Conservation (phyloP, 2,888 invertebrate genomes). For the Tineola bisselliella region DNA sequence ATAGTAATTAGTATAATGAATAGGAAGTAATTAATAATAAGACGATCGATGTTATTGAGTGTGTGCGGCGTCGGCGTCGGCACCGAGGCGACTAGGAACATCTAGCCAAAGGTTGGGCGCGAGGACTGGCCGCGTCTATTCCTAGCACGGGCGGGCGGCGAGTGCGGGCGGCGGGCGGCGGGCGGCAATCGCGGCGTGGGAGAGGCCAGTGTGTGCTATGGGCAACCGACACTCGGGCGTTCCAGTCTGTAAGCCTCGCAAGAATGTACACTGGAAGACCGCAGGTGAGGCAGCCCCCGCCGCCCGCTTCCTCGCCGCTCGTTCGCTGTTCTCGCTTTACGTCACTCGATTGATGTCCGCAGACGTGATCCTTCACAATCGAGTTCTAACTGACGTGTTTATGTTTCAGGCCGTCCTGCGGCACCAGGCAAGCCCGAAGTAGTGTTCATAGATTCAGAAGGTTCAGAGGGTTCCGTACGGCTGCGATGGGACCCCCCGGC, state of each 20-base stretch:
- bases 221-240: conserved; percentile 63
- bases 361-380: background rate
- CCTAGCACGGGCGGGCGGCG: conserved; percentile 24
- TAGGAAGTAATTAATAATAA: no score
- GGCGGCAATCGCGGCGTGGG: conserved; percentile 42
- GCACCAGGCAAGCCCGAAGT: conserved; percentile 86
- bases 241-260: conserved; percentile 68
- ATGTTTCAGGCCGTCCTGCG: conserved; percentile 76
- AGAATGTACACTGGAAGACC: conserved; percentile 86
- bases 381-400: background rate
- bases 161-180: conserved; percentile 37
- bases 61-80: background rate
- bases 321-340: conserved; percentile 31
- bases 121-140: conserved; percentile 25
- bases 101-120: conserved; percentile 21
- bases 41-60: background rate
- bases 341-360: no score
- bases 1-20: no score
- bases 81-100: background rate
- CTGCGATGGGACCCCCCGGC: conserved; percentile 84
- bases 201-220: conserved; percentile 64
- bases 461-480: conserved; percentile 83
- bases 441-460: conserved; percentile 74
- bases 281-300: conserved; percentile 71
- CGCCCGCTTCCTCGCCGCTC: conserved; percentile 41